Conservation (phyloP, 2,888 invertebrate genomes). For the Siphonodentalium dalli region DNA sequence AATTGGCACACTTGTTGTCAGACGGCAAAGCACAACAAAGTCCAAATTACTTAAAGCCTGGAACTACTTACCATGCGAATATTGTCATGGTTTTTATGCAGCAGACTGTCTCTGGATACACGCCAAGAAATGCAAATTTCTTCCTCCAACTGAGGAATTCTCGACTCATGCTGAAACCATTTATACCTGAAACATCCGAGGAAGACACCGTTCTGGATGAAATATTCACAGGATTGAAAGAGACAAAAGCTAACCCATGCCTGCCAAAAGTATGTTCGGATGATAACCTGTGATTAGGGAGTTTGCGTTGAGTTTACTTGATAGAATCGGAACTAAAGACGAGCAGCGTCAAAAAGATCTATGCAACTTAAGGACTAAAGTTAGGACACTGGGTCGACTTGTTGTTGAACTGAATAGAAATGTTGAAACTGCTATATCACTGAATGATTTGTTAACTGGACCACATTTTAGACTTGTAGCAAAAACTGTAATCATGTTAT, state of each 20-base stretch:
- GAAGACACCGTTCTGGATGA: not conserved
- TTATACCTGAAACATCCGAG: not conserved
- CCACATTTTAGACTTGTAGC: no score
- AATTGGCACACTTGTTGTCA: no score
- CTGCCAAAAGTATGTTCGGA: conserved; percentile 3
- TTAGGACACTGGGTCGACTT: conserved; percentile 11
- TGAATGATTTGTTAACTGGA: no score
- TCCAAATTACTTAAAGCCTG: no score
- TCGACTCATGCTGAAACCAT: conserved; percentile 4
- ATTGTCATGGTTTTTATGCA: conserved; percentile 7
- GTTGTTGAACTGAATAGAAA: conserved; percentile 9
- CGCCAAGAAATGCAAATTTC: not conserved
- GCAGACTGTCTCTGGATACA: conserved; percentile 3
- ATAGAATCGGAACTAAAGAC: conserved; percentile 4
- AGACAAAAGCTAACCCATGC: conserved; percentile 20
- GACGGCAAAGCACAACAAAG: no score
- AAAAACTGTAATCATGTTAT: not conserved
- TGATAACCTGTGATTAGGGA: conserved; percentile 15
- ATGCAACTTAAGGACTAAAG: conserved; percentile 18
- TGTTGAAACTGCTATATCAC: no score
- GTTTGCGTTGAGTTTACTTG: conserved; percentile 7
- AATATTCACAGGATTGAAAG: conserved; percentile 14
- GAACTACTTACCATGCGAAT: conserved; percentile 15
- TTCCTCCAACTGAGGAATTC: not conserved
- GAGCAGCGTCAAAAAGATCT: conserved; percentile 22